Evolutionary conservation across 2,888 invertebrate species (phyloP), one percentile per base, ranked within the genome.

Genomic region (Craniophora ligustri): DNA sequence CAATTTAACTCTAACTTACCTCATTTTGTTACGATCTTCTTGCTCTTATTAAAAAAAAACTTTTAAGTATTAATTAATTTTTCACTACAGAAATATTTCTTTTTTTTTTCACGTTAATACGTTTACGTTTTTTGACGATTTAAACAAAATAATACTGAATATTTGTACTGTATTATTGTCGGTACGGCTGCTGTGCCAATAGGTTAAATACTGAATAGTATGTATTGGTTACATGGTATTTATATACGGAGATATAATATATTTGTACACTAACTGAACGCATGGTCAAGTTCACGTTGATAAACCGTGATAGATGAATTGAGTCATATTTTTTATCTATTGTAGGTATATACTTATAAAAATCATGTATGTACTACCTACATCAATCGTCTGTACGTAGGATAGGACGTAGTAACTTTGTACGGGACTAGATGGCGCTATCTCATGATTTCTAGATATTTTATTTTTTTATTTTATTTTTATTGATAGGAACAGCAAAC

Each of bases 1-100:
- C 44, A 3, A 19, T 36, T 14, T 21, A 21, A n/a, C n/a, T 7
- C 1, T 7, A 1, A 50, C 54, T 62, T 8, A 62, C 68, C 38
- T 42, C 66, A 61, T 61, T 14, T 39, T 44, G 13, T 5, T 8
- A 14, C n/a, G n/a, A n/a, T n/a, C n/a, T n/a, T n/a, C n/a, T 11
- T 7, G 2, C n/a, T 21, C 8, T 21, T 21, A 1, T 7, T 7
- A 7, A 7, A 21, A 21, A 21, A 7, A 21, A 5, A 21, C n/a
- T n/a, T n/a, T n/a, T n/a, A n/a, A n/a, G n/a, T n/a, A n/a, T n/a
- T 7, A 21, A 21, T 21, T 10, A 6, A 18, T 14, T 35, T 35
- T 23, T 11, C 23, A 30, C 5, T 8, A 2, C 6, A 5, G 11
- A 7, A n/a, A 23, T 1, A 35, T 40, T 48, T 23, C 28, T 2